phyloP scores from a whole-genome alignment of 2,113 vertebrate genomes.

The Sturnus vulgaris region DNA sequence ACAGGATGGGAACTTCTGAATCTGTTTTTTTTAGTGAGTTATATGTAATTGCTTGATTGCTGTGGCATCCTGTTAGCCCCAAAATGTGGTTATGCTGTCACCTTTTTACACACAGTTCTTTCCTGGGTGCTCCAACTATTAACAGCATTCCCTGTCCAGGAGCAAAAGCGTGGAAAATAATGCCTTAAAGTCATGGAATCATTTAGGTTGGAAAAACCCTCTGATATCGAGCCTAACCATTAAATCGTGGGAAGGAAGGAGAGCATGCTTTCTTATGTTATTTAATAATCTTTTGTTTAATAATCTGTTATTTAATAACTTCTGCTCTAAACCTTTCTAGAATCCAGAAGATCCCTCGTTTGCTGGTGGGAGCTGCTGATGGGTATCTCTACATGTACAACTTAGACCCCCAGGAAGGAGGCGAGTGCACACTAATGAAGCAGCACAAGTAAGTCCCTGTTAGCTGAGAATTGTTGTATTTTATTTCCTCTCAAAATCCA shows the following conservation, averaged over 20 bases:
- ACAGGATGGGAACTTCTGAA: background rate
- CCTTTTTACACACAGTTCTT: background rate
- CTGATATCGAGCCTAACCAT: background rate
- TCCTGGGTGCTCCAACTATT: background rate
- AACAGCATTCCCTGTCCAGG: background rate
- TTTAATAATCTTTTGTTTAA: background rate
- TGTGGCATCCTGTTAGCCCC: background rate
- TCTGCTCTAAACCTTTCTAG: constrained; percentile 59
- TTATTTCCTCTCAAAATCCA: background rate
- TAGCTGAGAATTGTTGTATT: background rate
- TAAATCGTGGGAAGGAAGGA: background rate
- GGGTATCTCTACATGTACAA: constrained; percentile 98
- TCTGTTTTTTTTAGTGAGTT: background rate
- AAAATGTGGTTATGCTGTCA: background rate
- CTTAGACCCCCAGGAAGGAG: constrained; percentile 95
- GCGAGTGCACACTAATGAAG: constrained; percentile 96
- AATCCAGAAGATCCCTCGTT: constrained; percentile 95
- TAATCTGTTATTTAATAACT: background rate
- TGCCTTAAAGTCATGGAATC: background rate
- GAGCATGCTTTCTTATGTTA: background rate
- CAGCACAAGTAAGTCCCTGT: constrained; percentile 86
- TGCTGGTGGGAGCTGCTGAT: constrained; percentile 92
- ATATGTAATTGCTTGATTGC: background rate
- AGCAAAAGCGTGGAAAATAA: background rate
- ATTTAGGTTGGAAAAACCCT: background rate